Percentiles rank a stretch among this genome's conserved stretches.
Evolutionary conservation across 2,113 vertebrate genomes (phyloP).

Genomic region (Pseudois nayaur): DNA sequence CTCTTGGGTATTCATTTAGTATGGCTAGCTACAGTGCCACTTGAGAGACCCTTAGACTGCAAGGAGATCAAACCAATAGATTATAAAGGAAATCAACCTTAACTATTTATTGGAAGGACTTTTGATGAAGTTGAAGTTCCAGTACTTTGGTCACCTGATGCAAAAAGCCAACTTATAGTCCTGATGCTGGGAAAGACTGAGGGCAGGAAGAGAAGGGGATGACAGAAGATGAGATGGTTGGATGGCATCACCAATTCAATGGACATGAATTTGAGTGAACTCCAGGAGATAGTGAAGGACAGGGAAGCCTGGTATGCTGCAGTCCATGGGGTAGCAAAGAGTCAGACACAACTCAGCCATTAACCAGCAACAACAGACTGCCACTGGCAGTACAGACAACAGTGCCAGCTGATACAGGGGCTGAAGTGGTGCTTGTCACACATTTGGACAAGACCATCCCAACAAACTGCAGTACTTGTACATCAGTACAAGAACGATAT

Average conservation of each 20-base stretch:
- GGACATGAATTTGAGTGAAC: background rate
- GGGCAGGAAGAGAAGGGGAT: background rate
- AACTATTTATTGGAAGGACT: background rate
- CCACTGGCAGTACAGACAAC: background rate
- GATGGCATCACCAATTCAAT: background rate
- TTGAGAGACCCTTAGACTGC: background rate
- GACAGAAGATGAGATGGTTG: background rate
- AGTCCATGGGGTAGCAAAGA: background rate
- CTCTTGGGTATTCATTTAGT: background rate
- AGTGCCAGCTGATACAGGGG: background rate
- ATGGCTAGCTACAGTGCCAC: background rate
- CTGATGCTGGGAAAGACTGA: background rate
- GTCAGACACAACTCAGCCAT: background rate
- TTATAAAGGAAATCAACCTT: background rate
- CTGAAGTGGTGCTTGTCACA: background rate
- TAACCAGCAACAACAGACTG: background rate
- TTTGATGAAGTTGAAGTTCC: background rate
- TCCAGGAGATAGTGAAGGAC: background rate
- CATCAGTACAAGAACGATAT: background rate
- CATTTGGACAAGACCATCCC: background rate
- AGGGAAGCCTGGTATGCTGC: background rate
- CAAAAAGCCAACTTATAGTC: background rate
- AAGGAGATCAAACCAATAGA: background rate
- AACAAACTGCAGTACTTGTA: background rate
- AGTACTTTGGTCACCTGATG: background rate